These are phyloP conservation scores for Anguilla pacifica DNA, from an alignment of 2,797 vertebrate species.

Conservation along the genomic window DNA sequence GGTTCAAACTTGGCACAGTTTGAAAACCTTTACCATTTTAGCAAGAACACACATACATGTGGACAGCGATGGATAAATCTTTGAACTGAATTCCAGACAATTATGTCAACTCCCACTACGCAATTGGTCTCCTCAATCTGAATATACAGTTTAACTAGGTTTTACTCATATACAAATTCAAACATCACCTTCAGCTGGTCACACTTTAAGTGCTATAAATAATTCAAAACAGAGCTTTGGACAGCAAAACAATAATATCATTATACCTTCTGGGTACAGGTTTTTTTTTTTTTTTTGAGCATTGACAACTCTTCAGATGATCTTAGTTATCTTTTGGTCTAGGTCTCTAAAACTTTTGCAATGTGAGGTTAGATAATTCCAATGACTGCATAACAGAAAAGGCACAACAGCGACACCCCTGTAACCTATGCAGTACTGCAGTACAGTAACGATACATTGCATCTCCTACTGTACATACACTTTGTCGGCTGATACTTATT, in stretches of 20 bases:
- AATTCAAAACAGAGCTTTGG: neutral
- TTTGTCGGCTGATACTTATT: neutral
- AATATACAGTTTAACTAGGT: neutral
- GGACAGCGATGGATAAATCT: neutral
- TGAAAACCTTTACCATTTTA: neutral
- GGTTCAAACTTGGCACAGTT: neutral
- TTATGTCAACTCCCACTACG: neutral
- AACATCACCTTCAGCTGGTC: neutral
- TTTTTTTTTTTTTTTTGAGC: no score
- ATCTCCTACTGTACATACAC: neutral
- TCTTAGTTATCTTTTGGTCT: no score
- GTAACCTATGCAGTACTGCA: neutral
- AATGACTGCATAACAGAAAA: neutral
- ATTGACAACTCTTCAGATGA: no score
- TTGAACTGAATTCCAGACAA: neutral
- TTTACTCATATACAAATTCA: neutral
- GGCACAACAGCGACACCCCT: slow-evolving; percentile 1
- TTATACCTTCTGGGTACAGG: no score
- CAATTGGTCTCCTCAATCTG: neutral
- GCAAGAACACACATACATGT: neutral
- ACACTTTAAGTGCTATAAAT: neutral
- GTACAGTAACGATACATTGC: neutral
- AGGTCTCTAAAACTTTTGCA: neutral
- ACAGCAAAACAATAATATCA: no score
- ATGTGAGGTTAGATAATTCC: neutral